Evolutionary conservation across 2,113 vertebrate species (phyloP).

Genomic region (Bufo bufo): DNA sequence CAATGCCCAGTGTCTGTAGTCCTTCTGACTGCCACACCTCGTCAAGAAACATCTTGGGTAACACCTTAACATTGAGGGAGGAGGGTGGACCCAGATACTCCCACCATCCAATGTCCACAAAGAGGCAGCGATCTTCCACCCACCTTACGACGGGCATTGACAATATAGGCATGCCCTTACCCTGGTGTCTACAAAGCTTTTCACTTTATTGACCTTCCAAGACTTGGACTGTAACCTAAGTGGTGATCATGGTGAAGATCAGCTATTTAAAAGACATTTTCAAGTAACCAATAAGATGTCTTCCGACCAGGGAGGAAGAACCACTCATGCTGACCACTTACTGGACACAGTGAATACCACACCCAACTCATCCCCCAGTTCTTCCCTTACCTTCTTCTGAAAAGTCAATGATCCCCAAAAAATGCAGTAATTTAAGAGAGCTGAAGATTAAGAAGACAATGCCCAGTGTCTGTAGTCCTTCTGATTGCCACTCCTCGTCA

Average conservation of each 20-base stretch:
- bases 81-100: background rate
- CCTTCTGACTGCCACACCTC: constrained; percentile 80
- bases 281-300: background rate
- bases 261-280: background rate
- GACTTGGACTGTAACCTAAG: background rate
- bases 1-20: constrained; percentile 78
- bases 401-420: constrained; percentile 79
- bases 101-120: background rate
- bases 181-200: background rate
- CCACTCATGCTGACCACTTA: background rate
- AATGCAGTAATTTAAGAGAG: constrained; percentile 80
- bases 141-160: background rate
- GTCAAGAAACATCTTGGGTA: constrained; percentile 63
- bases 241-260: background rate
- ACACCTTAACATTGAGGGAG: constrained; percentile 7
- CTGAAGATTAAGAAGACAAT: constrained; percentile 79
- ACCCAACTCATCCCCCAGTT: background rate
- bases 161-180: background rate
- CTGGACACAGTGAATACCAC: background rate
- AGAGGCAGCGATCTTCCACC: background rate
- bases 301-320: background rate
- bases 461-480: constrained; percentile 80
- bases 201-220: background rate
- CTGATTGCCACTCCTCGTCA: constrained; percentile 77
- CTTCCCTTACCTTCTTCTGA: constrained; percentile 61